Conservation (phyloP, 2,888 invertebrate genomes). For the Notodonta dromedarius region DNA sequence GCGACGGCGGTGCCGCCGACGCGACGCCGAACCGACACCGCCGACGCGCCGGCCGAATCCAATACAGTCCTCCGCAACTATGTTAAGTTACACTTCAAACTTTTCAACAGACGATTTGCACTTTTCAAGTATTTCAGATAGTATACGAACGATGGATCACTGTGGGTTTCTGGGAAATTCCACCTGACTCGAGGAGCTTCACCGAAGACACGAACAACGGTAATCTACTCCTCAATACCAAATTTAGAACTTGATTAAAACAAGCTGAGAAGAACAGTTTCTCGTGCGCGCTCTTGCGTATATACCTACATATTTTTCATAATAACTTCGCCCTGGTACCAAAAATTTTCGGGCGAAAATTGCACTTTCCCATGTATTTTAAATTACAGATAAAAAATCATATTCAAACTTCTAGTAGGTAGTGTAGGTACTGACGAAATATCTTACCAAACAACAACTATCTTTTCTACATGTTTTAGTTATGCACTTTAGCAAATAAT, state of each 20-base stretch:
- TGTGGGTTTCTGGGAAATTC: neutral
- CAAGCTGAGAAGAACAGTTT: neutral
- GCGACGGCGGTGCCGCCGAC: constrained; percentile 62
- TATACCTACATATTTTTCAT: neutral
- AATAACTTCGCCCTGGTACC: neutral
- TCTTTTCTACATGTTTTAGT: neutral
- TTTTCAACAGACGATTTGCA: constrained; percentile 49
- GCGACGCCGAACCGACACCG: constrained; percentile 56
- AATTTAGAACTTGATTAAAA: constrained; percentile 5
- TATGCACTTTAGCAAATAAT: no score
- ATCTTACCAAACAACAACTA: neutral
- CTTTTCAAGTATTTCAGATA: constrained; percentile 51
- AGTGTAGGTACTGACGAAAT: neutral
- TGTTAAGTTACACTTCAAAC: constrained; percentile 55
- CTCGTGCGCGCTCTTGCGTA: neutral
- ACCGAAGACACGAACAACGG: neutral
- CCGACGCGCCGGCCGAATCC: constrained; percentile 50
- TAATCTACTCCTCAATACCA: neutral
- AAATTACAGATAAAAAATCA: neutral
- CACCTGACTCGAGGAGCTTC: neutral
- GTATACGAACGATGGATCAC: neutral
- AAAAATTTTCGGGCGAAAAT: neutral
- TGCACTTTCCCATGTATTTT: neutral
- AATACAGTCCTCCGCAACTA: constrained; percentile 56
- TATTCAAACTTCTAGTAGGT: neutral